Evolutionary conservation across 2,888 invertebrate genomes (phyloP).

Genomic region (Eupithecia abbreviata): DNA sequence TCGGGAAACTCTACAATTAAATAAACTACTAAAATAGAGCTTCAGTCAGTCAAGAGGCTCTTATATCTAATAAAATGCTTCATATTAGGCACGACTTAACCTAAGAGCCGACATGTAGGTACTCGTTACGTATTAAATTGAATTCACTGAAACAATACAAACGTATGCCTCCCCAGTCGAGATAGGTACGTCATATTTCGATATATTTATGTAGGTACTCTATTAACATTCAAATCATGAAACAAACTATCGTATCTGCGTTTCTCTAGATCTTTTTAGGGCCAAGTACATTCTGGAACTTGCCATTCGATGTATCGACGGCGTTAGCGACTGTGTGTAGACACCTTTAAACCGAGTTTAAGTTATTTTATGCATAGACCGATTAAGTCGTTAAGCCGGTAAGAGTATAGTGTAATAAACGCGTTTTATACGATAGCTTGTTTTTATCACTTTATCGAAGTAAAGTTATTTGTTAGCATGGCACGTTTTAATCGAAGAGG

Average conservation of each 20-base stretch:
- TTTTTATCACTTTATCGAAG: background rate
- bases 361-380: background rate
- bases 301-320: background rate
- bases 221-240: background rate
- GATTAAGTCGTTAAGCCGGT: background rate
- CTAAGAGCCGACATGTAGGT: background rate
- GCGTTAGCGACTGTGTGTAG: too few relatives aligned
- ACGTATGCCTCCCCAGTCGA: conserved; percentile 39
- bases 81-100: background rate
- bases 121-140: background rate
- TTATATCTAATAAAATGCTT: background rate
- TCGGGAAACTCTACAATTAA: background rate
- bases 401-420: background rate
- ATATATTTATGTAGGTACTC: background rate
- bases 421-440: background rate
- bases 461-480: background rate
- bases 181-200: conserved; percentile 31
- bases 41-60: background rate
- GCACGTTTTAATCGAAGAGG: background rate
- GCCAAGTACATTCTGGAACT: background rate
- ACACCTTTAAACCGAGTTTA: too few relatives aligned
- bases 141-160: conserved; percentile 19
- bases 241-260: background rate
- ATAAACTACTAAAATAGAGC: background rate
- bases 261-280: background rate